Conservation (phyloP, 2,797 vertebrate species). For the Intellagama lesueurii region DNA sequence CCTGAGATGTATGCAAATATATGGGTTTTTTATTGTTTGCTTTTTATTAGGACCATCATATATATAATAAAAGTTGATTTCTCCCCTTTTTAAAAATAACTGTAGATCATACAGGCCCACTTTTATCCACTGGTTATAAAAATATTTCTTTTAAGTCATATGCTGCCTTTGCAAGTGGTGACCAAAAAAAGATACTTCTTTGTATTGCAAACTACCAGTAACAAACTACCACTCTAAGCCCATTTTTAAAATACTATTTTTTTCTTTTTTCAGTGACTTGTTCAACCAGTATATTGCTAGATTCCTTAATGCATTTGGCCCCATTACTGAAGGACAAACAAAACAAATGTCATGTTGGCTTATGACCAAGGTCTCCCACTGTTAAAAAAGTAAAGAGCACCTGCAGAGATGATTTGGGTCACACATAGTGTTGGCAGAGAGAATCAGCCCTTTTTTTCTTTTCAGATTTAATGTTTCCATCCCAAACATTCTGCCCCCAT, state of each 20-base stretch:
- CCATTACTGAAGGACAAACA: background rate
- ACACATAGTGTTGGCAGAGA: background rate
- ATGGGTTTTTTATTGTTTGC: too few relatives aligned
- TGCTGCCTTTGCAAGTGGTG: background rate
- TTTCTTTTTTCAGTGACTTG: too few relatives aligned
- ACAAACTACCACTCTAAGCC: background rate
- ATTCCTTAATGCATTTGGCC: too few relatives aligned
- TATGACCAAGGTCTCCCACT: background rate
- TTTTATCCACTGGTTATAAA: background rate
- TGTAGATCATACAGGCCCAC: background rate
- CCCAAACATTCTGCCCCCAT: background rate
- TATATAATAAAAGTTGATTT: background rate
- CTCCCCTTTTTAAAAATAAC: background rate
- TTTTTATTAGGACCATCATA: background rate
- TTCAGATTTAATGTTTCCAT: background rate
- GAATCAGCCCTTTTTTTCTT: background rate
- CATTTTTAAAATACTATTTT: background rate
- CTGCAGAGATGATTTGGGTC: background rate
- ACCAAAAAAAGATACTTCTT: slow-evolving; percentile 14
- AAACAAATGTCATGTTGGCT: background rate
- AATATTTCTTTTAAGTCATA: background rate
- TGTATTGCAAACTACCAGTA: background rate
- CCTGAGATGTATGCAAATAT: background rate
- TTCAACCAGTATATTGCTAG: too few relatives aligned
- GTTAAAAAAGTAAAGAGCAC: background rate